Evolutionary conservation across 2,888 invertebrate species (phyloP), one percentile per base, ranked within the genome.

Genomic region (Diloba caeruleocephala): DNA sequence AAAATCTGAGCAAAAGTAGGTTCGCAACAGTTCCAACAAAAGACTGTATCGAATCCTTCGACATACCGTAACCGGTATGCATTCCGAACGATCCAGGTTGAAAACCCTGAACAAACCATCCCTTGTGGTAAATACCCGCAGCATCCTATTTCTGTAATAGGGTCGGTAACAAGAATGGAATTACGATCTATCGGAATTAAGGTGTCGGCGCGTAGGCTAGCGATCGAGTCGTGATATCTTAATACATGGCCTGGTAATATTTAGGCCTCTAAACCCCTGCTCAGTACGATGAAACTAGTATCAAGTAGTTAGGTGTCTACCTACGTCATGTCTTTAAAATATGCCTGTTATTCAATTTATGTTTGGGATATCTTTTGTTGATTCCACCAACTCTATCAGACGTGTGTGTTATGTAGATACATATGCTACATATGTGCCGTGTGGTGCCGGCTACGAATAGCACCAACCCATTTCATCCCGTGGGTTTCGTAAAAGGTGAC

Each of bases 151-250:
- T 44, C 51, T 41, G 26, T 32, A 31, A 58, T 56, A 33, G 49
- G 14, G 25, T 28, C 36, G 32, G 14, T 46, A 42, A 38, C 38
- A 44, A 54, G 59, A 46, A 54, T 44, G 29, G 19, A 44, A 44
- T 65, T 61, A 65, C 43, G 53, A 50, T 26, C 28, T 37, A 50
- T 45, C 26, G 53, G 48, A 49, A 65, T 66, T 50, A 37, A 15
- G 21, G 10, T 10, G 19, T 23, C 10, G 19, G 12, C 13, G 3
- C 19, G 7, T 7, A 6, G 3, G 10, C 37, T 29, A 10, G 12
- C 5, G 21, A 21, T 21, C 7, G 6, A 21, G 41, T 41, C 23
- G 13, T 32, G 39, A 44, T 62, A 43, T 48, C 37, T 14, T 45
- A 32, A 56, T 46, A 43, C 37, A 26, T 49, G 64, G 29, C 25